Percentiles rank a stretch among this genome's conserved stretches.
phyloP scores from a whole-genome alignment of 2,888 invertebrate species.

The Lordiphosa andalusiaca region DNA sequence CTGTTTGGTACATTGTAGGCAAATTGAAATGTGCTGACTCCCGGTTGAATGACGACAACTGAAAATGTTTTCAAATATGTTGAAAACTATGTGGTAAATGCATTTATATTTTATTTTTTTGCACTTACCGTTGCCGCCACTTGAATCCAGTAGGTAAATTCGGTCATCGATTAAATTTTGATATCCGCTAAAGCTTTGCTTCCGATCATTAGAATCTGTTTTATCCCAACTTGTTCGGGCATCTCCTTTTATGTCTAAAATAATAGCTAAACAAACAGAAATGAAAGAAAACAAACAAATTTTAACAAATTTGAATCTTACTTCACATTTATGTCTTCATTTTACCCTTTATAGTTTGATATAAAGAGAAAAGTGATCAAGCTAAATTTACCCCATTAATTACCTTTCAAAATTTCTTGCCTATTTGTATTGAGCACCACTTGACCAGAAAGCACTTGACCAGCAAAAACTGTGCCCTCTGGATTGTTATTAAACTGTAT shows the following conservation, averaged over 20 bases:
- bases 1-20: conserved; percentile 80
- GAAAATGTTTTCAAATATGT: conserved; percentile 9
- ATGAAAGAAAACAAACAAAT: no score
- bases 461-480: conserved; percentile 72
- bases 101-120: conserved; percentile 5
- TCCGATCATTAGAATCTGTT: conserved; percentile 5
- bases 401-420: conserved; percentile 57
- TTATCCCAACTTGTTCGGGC: conserved; percentile 49
- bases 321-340: no score
- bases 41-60: conserved; percentile 78
- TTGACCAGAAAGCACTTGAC: conserved; percentile 69
- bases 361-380: no score
- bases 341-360: no score
- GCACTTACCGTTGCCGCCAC: conserved; percentile 39
- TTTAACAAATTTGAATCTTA: no score
- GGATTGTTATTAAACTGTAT: conserved; percentile 75
- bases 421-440: conserved; percentile 59
- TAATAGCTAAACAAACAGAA: conserved; percentile 31
- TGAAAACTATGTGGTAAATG: conserved; percentile 9
- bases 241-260: conserved; percentile 48
- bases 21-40: conserved; percentile 81
- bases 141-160: conserved; percentile 39
- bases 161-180: conserved; percentile 50
- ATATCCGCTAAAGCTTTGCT: conserved; percentile 34
- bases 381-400: not conserved